Conservation (phyloP, 2,113 vertebrate species). For the Pterophyllum scalare region DNA sequence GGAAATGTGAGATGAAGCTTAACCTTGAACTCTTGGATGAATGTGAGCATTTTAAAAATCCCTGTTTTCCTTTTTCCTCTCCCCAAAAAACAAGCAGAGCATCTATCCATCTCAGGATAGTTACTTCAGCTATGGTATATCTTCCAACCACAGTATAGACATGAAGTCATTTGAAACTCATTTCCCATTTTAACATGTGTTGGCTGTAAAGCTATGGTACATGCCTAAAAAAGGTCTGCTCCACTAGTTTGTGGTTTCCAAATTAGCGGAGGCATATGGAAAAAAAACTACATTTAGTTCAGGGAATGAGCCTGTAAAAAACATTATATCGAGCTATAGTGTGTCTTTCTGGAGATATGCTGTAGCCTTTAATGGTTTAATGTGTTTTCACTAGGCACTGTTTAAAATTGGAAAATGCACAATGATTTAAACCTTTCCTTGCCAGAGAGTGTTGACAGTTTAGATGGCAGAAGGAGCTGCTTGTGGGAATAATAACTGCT, state of each 20-base stretch:
- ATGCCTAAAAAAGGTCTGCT: constrained; percentile 60
- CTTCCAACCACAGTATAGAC: constrained; percentile 31
- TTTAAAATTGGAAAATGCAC: constrained; percentile 32
- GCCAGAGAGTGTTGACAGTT: constrained; percentile 15
- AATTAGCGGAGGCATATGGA: constrained; percentile 56
- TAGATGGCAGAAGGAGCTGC: constrained; percentile 23
- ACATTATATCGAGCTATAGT: constrained; percentile 57
- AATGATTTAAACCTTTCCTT: constrained; percentile 24
- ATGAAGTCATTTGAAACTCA: constrained; percentile 52
- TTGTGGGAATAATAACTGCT: constrained; percentile 3
- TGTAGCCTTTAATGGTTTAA: constrained; percentile 25
- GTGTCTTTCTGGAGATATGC: constrained; percentile 18
- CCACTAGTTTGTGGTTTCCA: constrained; percentile 68
- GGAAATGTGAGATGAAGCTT: constrained; percentile 31
- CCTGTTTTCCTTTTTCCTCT: background rate
- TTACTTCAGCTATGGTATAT: constrained; percentile 24
- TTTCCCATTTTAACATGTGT: constrained; percentile 62
- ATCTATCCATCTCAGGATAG: constrained; percentile 14
- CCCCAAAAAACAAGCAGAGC: background rate
- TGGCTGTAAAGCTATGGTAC: constrained; percentile 49
- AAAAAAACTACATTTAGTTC: background rate
- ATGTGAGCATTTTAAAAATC: background rate
- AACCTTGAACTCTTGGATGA: constrained; percentile 32
- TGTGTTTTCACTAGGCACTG: constrained; percentile 37
- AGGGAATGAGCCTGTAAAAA: constrained; percentile 67